Evolutionary conservation across 2,888 invertebrate genomes (phyloP).

Genomic region (Rhingia rostrata): DNA sequence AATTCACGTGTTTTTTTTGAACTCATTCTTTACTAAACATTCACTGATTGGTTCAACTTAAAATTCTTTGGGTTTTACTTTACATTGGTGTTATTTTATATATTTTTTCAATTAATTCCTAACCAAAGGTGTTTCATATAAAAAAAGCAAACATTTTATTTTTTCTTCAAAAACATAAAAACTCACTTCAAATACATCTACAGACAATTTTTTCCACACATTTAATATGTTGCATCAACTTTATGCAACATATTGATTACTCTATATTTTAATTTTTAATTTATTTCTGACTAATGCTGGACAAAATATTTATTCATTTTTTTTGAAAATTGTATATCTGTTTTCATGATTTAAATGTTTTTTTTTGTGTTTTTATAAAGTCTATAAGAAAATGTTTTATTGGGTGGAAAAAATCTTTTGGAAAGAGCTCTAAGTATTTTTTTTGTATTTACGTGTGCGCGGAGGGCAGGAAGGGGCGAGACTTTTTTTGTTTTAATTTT

Average conservation of each 20-base stretch:
- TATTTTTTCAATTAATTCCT: background rate
- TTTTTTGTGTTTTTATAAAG: conserved; percentile 42
- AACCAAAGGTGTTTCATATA: background rate
- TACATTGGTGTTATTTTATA: conserved; percentile 9
- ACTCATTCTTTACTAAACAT: background rate
- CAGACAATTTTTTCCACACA: conserved; percentile 55
- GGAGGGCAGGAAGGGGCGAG: conserved; percentile 70
- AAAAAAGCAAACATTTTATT: background rate
- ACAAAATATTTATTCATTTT: conserved; percentile 31
- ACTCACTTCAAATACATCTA: conserved; percentile 58
- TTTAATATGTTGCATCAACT: conserved; percentile 34
- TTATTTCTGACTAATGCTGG: conserved; percentile 45
- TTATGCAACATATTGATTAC: background rate
- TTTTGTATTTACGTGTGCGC: conserved; percentile 56
- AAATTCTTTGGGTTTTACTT: conserved; percentile 39
- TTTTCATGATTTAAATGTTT: conserved; percentile 20
- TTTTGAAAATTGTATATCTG: conserved; percentile 54
- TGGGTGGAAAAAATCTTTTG: conserved; percentile 45
- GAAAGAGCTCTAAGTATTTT: conserved; percentile 54
- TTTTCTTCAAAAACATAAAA: conserved; percentile 7
- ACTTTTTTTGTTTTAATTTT: conserved; percentile 33
- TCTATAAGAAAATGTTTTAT: conserved; percentile 48
- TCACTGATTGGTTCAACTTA: background rate
- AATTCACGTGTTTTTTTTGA: background rate
- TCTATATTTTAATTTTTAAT: conserved; percentile 12